Evolutionary conservation across 2,888 invertebrate species (phyloP), one percentile per base, ranked within the genome.

Genomic region (Phaonia tiefii): DNA sequence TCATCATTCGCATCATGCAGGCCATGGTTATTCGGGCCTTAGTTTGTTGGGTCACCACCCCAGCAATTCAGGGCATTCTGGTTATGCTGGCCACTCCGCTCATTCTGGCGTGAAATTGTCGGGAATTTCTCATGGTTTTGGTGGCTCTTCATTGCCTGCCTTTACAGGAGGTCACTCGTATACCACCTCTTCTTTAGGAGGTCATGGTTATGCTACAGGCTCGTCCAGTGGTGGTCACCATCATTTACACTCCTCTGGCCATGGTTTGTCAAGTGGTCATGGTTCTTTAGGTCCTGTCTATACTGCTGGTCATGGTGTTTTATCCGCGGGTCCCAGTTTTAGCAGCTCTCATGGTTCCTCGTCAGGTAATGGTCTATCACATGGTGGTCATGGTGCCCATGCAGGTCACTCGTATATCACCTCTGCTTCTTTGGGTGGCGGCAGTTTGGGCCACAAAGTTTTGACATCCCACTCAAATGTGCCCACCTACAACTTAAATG

Each of bases 251-350:
- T 8, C 31, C 15, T 20, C 31, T 11, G 25, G 26, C 56, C 82
- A 1, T 58, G 74, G 72, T 54, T 25, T 69, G 4, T 78, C 78
- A 26, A 39, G 56, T 22, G 74, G 66, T 15, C 72, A 74, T 8
- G 80, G 79, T 1, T 39, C 51, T 25, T 83, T 84, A 20, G 85
- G 84, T 26, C 69, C 75, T 54, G 56, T 58, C 71, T 22, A 22
- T 49, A 20, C 31, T 37, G 56, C 65, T 11, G 25, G 65, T 60
- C 72, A 79, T 31, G 37, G 60, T 1, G 60, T 65, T 7, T 65
- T 54, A n/a, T 65, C 51, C 0, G 69, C 22, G 2, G 73, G 73
- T 13, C 31, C 31, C 8, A 73, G 69, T 51, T 26, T 71, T 8
- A 79, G 79, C 46, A 49, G 70, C 25, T 70, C 60, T 15, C 72